Evolutionary conservation across 2,797 vertebrate genomes (phyloP).

Genomic region (Muraenolepis orangiensis): DNA sequence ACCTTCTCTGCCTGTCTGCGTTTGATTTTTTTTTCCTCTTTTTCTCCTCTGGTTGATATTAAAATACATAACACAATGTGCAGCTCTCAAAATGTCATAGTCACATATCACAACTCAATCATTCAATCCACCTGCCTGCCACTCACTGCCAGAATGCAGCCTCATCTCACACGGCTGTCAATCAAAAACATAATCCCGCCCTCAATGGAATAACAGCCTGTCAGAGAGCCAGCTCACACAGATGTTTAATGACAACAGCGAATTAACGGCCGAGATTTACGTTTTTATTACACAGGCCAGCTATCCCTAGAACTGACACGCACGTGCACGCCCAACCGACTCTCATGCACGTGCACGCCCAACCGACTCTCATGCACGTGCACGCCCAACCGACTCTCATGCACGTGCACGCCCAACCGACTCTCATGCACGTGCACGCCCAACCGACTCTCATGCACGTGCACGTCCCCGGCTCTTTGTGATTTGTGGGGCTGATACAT

Average conservation of each 20-base stretch:
- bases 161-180: conserved; percentile 43
- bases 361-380: background rate
- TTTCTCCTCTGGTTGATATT: background rate
- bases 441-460: background rate
- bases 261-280: conserved; percentile 50
- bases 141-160: conserved; percentile 54
- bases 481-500: conserved; percentile 1
- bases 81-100: background rate
- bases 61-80: background rate
- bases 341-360: background rate
- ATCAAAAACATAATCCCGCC: conserved; percentile 49
- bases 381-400: background rate
- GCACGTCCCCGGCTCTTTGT: background rate
- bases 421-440: background rate
- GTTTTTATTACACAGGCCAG: conserved; percentile 45
- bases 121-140: conserved; percentile 48
- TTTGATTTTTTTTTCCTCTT: background rate
- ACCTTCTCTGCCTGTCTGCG: background rate
- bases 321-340: background rate
- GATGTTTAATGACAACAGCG: conserved; percentile 61
- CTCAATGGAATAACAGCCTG: background rate
- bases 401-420: too few relatives aligned
- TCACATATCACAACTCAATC: background rate
- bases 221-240: conserved; percentile 39
- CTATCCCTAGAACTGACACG: background rate